These are phyloP conservation scores for Mongoloraphidia duomilia DNA, from an alignment of 2,888 invertebrate genomes.

Conservation along the genomic window DNA sequence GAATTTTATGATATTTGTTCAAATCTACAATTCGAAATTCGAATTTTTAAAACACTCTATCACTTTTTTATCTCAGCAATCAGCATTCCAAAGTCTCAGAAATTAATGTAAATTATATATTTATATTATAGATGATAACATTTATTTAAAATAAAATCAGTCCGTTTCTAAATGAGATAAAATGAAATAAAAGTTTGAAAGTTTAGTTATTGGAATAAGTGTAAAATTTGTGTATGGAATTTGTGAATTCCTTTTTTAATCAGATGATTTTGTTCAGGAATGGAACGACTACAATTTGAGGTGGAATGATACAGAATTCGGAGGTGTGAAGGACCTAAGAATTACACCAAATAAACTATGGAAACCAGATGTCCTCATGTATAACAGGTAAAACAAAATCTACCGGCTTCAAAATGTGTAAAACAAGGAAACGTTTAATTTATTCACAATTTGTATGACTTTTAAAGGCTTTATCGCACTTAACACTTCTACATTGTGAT, in stretches of 20 bases:
- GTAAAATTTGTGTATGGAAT: background rate
- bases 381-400: constrained; percentile 75
- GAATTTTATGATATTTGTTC: too few relatives aligned
- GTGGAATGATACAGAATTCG: constrained; percentile 94
- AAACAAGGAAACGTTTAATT: too few relatives aligned
- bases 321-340: constrained; percentile 83
- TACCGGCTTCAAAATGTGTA: background rate
- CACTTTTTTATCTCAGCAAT: too few relatives aligned
- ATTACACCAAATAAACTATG: constrained; percentile 92
- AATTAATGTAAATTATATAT: too few relatives aligned
- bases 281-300: constrained; percentile 96
- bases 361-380: constrained; percentile 99
- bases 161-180: constrained; percentile 27
- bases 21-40: too few relatives aligned
- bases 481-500: too few relatives aligned
- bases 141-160: too few relatives aligned
- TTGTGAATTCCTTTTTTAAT: constrained; percentile 4
- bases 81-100: too few relatives aligned
- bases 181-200: background rate
- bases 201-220: background rate
- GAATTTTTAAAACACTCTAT: too few relatives aligned
- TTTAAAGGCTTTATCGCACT: too few relatives aligned
- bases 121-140: too few relatives aligned
- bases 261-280: constrained; percentile 48
- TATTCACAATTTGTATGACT: too few relatives aligned